Percentiles rank a stretch among this genome's conserved stretches.
These are phyloP conservation scores for Tachuris rubrigastra DNA, from an alignment of 2,113 vertebrate species.

Conservation along the genomic window DNA sequence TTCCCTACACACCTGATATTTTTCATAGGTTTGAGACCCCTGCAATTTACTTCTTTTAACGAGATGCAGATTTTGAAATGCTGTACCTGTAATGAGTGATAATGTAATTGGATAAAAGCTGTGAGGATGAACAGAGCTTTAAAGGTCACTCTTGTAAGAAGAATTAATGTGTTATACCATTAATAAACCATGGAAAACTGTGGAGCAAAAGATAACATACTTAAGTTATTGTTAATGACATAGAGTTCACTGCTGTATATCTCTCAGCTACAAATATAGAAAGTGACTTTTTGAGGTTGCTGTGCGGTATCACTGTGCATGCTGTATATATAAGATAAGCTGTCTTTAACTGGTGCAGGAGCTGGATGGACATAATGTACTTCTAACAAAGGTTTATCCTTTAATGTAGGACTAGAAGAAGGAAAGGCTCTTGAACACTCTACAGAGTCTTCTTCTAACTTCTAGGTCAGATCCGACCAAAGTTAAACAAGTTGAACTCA, in stretches of 20 bases:
- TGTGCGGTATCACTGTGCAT: neutral
- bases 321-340: slow-evolving; percentile 37
- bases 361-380: neutral
- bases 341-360: slow-evolving; percentile 1
- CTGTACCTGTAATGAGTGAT: slow-evolving; percentile 77
- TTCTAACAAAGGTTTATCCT: neutral
- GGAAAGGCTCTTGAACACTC: neutral
- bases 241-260: slow-evolving; percentile 67
- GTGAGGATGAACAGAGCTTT: slow-evolving; percentile 76
- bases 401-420: neutral
- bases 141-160: slow-evolving; percentile 80
- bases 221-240: slow-evolving; percentile 77
- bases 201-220: slow-evolving; percentile 78
- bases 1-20: slow-evolving; percentile 5
- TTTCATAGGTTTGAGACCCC: slow-evolving; percentile 58
- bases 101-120: slow-evolving; percentile 80
- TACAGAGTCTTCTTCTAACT: neutral
- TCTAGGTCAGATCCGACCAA: neutral
- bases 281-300: slow-evolving; percentile 74
- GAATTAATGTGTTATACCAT: slow-evolving; percentile 79
- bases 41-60: slow-evolving; percentile 69
- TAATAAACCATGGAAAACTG: slow-evolving; percentile 77
- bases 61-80: slow-evolving; percentile 74
- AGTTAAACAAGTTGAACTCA: neutral
- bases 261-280: slow-evolving; percentile 69